Evolutionary conservation across 2,888 invertebrate genomes (phyloP), one percentile per base, ranked within the genome.

Genomic region (Oscheius sp.): DNA sequence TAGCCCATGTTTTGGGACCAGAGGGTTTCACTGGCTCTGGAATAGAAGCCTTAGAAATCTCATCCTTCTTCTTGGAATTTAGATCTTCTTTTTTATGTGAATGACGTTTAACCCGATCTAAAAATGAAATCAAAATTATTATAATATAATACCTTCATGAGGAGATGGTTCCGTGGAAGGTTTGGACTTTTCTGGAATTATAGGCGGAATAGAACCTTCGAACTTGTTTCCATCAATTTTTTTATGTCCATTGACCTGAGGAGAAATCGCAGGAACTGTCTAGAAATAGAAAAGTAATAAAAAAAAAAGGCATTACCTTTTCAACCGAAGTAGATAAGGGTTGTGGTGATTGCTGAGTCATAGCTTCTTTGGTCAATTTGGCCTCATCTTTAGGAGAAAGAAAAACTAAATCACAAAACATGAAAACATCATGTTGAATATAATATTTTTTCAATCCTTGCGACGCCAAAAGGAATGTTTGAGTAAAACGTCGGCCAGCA

Each of bases 371-470:
- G 30, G 47, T 17, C 9, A 41, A 20, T 1, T 26, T n/a, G 17
- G 41, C 28, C 44, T 38, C 41, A 3, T 47, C 64, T 24, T 8
- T 26, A 12, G 50, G 36, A 2, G 51, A 4, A 4, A 2, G n/a
- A 56, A 67, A 62, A 14, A 65, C 72, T 14, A 67, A 61, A 32
- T 75, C 74, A n/a, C 72, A 30, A 38, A 68, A 74, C 26, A 74
- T 73, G 62, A 78, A 75, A 9, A 68, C 17, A 56, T 77, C 73
- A 28, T 67, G 65, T 54, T 80, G 75, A 14, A 80, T 74, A 66
- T 75, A 80, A 41, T 75, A 76, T 50, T 75, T 75, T 64, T 78
- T 80, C 30, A 71, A 61, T 30, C 73, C 71, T 56, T 77, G 77
- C 22, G 77, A 73, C 22, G 72, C 75, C 36, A 80, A 71, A 14